A percentile compares a stretch with the other conserved stretches of the same genome.
Conservation (phyloP, 2,888 invertebrate genomes). For the Drosophila falleni region DNA sequence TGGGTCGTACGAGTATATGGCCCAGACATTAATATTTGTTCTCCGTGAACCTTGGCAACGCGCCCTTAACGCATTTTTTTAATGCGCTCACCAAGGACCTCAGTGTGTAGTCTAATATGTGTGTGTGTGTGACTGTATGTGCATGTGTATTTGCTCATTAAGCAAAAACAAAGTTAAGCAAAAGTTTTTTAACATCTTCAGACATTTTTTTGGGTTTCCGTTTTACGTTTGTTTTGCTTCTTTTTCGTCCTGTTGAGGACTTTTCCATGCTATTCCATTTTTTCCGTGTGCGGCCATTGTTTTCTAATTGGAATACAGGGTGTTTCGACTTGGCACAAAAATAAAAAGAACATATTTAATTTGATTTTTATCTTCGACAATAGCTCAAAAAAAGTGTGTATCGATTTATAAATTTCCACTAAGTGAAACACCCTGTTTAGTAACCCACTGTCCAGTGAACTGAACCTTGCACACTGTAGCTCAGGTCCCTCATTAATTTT, state of each 20-base stretch:
- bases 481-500: slow-evolving; percentile 72
- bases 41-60: slow-evolving; percentile 68
- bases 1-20: slow-evolving; percentile 51
- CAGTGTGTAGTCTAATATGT: slow-evolving; percentile 19
- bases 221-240: slow-evolving; percentile 60
- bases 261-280: slow-evolving; percentile 40
- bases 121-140: slow-evolving; percentile 35
- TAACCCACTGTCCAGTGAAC: slow-evolving; percentile 45
- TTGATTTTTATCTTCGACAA: background rate
- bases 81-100: slow-evolving; percentile 56
- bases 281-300: slow-evolving; percentile 59
- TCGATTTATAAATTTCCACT: background rate
- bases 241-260: slow-evolving; percentile 45
- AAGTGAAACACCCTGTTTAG: slow-evolving; percentile 47
- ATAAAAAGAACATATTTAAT: background rate
- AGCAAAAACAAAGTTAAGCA: slow-evolving; percentile 82
- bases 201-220: slow-evolving; percentile 77
- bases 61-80: slow-evolving; percentile 79
- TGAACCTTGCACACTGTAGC: slow-evolving; percentile 48
- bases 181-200: slow-evolving; percentile 78
- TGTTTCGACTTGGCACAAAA: slow-evolving; percentile 14
- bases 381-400: background rate
- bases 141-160: slow-evolving; percentile 81
- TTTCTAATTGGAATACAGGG: slow-evolving; percentile 66
- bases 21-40: slow-evolving; percentile 82